phyloP scores from a whole-genome alignment of 2,888 invertebrate genomes.

The Rhogogaster chlorosoma region DNA sequence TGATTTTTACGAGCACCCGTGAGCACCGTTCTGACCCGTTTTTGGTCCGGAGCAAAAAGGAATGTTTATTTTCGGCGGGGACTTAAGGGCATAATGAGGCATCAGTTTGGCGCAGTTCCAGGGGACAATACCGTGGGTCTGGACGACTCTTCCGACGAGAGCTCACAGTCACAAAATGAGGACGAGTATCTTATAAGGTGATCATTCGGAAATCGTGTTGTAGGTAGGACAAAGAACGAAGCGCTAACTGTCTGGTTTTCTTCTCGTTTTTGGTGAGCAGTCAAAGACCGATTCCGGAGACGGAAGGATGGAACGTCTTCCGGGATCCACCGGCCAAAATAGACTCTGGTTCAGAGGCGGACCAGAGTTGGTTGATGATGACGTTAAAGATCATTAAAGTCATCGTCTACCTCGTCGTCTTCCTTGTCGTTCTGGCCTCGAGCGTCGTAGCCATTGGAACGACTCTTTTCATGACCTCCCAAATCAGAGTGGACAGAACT shows the following conservation, averaged over 20 bases:
- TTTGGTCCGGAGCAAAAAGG: neutral
- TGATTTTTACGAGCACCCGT: neutral
- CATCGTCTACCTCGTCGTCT: conserved; percentile 91
- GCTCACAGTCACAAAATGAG: neutral
- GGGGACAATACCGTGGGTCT: neutral
- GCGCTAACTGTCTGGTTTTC: neutral
- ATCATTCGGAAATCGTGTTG: neutral
- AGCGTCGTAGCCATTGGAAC: conserved; percentile 94
- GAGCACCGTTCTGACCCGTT: neutral
- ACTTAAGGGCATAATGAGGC: neutral
- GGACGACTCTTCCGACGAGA: conserved; percentile 5
- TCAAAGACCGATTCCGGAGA: conserved; percentile 90
- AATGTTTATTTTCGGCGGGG: neutral
- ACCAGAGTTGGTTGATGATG: conserved; percentile 91
- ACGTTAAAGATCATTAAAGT: conserved; percentile 92
- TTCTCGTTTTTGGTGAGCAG: conserved; percentile 78
- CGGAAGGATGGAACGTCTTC: conserved; percentile 98
- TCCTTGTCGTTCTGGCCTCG: conserved; percentile 89
- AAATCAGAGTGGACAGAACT: conserved; percentile 87
- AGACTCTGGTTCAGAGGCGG: conserved; percentile 93
- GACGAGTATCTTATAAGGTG: neutral
- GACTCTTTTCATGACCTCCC: conserved; percentile 95
- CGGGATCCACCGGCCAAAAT: conserved; percentile 93
- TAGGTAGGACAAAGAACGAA: no score
- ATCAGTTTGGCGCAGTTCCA: neutral